Evolutionary conservation across 2,888 invertebrate species (phyloP).

Genomic region (Cephus pulcher): DNA sequence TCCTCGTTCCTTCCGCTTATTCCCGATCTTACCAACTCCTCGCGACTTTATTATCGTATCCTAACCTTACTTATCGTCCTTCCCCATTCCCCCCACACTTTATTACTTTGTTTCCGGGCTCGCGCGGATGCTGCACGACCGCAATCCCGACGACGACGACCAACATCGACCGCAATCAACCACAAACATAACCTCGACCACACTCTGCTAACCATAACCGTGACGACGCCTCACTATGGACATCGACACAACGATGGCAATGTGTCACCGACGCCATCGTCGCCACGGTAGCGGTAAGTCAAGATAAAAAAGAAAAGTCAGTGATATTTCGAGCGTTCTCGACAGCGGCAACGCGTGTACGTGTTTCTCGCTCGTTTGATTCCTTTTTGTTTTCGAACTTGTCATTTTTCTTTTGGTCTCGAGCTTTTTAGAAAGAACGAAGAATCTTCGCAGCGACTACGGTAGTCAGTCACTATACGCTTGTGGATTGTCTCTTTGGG

Average conservation of each 20-base stretch:
- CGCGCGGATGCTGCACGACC: conserved; percentile 50
- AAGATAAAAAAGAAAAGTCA: neutral
- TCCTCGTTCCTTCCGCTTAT: conserved; percentile 5
- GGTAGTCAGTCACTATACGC: neutral
- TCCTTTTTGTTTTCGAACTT: neutral
- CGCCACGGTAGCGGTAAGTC: conserved; percentile 28
- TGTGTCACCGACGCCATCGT: conserved; percentile 33
- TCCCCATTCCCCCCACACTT: conserved; percentile 21
- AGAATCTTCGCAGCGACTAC: neutral
- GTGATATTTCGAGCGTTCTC: neutral
- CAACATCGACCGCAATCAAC: conserved; percentile 18
- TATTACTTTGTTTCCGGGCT: conserved; percentile 50
- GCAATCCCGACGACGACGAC: conserved; percentile 30
- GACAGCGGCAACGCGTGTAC: neutral
- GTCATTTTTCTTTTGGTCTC: conserved; percentile 1
- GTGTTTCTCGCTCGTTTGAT: neutral
- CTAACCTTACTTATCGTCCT: conserved; percentile 18
- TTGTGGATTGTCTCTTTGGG: neutral
- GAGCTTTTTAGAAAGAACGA: neutral
- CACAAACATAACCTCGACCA: neutral
- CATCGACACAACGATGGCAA: conserved; percentile 5
- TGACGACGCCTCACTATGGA: neutral
- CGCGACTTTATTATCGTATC: conserved; percentile 5
- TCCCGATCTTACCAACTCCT: neutral
- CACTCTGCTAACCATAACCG: neutral